Conservation (phyloP, 2,888 invertebrate genomes). For the Drosophila anceps region DNA sequence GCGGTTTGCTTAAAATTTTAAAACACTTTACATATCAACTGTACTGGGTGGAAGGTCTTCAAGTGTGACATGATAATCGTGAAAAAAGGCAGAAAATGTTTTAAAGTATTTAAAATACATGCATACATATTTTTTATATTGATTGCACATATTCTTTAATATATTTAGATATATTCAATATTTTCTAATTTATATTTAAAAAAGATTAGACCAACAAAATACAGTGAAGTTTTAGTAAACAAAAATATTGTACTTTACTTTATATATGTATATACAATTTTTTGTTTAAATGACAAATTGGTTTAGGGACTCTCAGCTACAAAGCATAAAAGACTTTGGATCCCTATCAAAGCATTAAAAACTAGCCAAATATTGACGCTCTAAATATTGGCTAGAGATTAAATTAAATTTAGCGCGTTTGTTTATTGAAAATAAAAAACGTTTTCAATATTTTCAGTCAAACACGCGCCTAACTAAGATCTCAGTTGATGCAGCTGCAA, state of each 20-base stretch:
- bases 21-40: slow-evolving; percentile 9
- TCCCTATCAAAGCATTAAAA: no score
- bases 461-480: background rate
- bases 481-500: background rate
- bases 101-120: background rate
- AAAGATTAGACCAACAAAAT: no score
- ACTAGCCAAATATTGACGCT: background rate
- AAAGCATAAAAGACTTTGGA: no score
- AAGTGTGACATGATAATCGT: background rate
- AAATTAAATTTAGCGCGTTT: background rate
- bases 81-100: background rate
- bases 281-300: no score
- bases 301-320: no score
- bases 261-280: no score
- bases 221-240: no score
- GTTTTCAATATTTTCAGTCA: background rate
- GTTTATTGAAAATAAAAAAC: background rate
- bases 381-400: background rate
- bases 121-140: background rate
- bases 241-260: no score
- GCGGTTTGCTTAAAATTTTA: background rate
- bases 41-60: background rate
- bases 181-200: no score
- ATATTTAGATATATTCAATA: no score
- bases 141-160: background rate